Percentiles rank a stretch among this genome's conserved stretches.
Conservation (phyloP, 2,888 invertebrate genomes). For the Oxystoma pomonae region DNA sequence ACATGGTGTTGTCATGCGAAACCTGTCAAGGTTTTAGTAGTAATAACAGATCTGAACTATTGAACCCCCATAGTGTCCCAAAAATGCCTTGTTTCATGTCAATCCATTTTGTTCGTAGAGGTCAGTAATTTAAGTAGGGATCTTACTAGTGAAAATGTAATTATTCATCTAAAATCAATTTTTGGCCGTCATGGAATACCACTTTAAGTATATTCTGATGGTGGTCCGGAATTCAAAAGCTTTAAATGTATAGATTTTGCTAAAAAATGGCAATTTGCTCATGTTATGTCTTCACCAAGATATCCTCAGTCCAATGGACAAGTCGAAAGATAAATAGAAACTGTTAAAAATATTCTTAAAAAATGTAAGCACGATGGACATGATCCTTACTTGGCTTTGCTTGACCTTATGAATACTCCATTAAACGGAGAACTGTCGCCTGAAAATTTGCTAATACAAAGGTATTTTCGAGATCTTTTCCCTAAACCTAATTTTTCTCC, state of each 20-base stretch:
- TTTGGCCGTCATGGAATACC: slow-evolving; percentile 26
- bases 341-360: too few species aligned
- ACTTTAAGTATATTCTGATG: slow-evolving; percentile 22
- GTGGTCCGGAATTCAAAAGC: slow-evolving; percentile 30
- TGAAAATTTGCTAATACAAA: neutral
- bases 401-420: neutral
- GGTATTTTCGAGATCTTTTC: too few species aligned
- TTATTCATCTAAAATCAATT: slow-evolving; percentile 16
- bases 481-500: too few species aligned
- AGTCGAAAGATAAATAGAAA: too few species aligned
- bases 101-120: slow-evolving; percentile 21
- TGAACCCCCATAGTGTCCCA: slow-evolving; percentile 17
- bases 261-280: too few species aligned
- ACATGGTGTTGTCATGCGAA: slow-evolving; percentile 4
- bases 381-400: neutral
- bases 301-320: too few species aligned
- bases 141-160: slow-evolving; percentile 13
- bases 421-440: neutral
- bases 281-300: too few species aligned
- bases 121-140: slow-evolving; percentile 11
- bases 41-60: slow-evolving; percentile 24
- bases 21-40: too few species aligned
- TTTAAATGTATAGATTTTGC: too few species aligned
- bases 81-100: slow-evolving; percentile 15
- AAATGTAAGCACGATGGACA: too few species aligned